Evolutionary conservation across 2,113 vertebrate genomes (phyloP).

Genomic region (Nothocercus julius): DNA sequence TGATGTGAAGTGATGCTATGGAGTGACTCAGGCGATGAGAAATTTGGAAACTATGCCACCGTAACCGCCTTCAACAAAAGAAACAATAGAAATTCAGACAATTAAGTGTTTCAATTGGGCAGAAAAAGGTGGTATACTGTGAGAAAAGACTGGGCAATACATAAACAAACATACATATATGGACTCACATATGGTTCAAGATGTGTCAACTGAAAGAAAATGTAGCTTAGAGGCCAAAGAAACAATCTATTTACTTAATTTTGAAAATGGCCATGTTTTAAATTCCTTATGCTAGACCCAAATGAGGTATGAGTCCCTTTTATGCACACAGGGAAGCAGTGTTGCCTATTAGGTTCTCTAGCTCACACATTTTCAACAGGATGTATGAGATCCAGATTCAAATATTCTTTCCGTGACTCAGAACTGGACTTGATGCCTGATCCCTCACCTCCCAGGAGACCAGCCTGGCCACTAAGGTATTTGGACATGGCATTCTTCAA

Average conservation of each 20-base stretch:
- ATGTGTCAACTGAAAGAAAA: neutral
- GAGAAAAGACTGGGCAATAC: neutral
- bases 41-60: slow-evolving; percentile 95
- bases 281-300: neutral
- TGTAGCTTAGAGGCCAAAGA: neutral
- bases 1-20: slow-evolving; percentile 88
- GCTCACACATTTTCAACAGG: slow-evolving; percentile 2
- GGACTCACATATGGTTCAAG: neutral
- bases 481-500: slow-evolving; percentile 19
- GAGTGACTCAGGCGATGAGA: slow-evolving; percentile 87
- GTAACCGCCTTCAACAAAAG: slow-evolving; percentile 73
- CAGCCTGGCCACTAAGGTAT: neutral
- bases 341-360: neutral
- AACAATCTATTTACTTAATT: neutral
- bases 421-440: neutral
- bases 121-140: neutral
- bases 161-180: neutral
- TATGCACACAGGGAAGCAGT: neutral
- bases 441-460: neutral
- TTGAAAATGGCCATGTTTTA: neutral
- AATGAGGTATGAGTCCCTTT: neutral
- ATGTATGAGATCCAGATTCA: neutral
- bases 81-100: neutral
- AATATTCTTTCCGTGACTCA: slow-evolving; percentile 19
- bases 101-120: neutral